Base-by-base conservation (phyloP, 2,888 invertebrate genomes). In the Patella caerulea region DNA sequence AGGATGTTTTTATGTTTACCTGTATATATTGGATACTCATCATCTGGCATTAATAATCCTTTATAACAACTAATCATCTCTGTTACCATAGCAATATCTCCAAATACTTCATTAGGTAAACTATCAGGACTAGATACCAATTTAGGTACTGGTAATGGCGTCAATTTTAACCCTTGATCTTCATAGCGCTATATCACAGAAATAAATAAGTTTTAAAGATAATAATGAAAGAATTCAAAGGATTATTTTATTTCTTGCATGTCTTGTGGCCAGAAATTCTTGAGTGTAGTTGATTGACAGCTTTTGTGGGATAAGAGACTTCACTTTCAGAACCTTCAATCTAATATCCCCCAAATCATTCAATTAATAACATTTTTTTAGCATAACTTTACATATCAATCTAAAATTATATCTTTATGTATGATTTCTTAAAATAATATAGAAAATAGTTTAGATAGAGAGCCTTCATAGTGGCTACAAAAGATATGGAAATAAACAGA, bases 61-160 rank as follows among this genome's bases (percentile, higher is more conserved):
- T 86, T 82, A 83, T 90, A 92, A 81, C 90, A 89, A 75, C 86
- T 87, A 73, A 92, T 87, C 79, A 92, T 92, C 81, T 92, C 92
- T 29, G 91, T 90, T 7, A 92, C 85, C 92, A 92, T 91, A 77
- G 90, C 88, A 80, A 92, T 88, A 81, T 92, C 91, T 56, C 92
- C 92, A 85, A 92, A 92, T 75, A 87, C 77, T 71, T 90, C 90
- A 81, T 91, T 91, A 2, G 92, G 90, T 54, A 92, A 74, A 17
- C 90, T 88, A 55, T 91, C 91, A 12, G 92, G 91, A 7, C 90
- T 91, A 29, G 86, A 76, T 4, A 92, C 91, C 14, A 90, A 81
- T 73, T 87, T 90, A 4, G 90, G 89, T 3, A 77, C 65, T 2
- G 91, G 91, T 53, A 91, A 79, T 0, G 89, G 85, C 73, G 84